These are phyloP conservation scores for Pollachius pollachius DNA, from an alignment of 2,113 vertebrate species.

Conservation along the genomic window DNA sequence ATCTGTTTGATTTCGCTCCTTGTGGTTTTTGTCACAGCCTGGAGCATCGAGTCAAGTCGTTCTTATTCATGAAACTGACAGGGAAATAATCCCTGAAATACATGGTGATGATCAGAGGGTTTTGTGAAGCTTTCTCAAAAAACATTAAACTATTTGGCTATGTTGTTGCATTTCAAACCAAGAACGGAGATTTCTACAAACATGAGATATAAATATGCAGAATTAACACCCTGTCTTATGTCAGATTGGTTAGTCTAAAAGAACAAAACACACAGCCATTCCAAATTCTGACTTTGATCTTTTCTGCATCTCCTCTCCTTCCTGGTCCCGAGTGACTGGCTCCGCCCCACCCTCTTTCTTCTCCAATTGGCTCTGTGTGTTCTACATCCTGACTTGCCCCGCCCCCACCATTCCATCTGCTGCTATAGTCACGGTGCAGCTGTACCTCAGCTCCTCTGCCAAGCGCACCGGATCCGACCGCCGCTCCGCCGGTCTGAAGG, in stretches of 20 bases:
- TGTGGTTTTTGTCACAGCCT: constrained; percentile 31
- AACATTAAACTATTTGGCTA: no score
- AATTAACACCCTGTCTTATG: no score
- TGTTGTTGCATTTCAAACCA: no score
- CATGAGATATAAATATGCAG: no score
- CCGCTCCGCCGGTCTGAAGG: constrained; percentile 52
- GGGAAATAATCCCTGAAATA: constrained; percentile 7
- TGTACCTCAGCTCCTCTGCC: constrained; percentile 73
- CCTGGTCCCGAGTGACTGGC: constrained; percentile 50
- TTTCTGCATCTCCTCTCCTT: constrained; percentile 21
- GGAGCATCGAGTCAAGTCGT: constrained; percentile 20
- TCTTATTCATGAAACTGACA: constrained; percentile 20
- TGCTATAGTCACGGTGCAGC: constrained; percentile 76
- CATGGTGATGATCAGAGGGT: constrained; percentile 1
- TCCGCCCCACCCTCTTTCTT: constrained; percentile 41
- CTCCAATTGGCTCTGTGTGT: constrained; percentile 49
- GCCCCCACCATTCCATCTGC: constrained; percentile 47
- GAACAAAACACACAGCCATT: no score
- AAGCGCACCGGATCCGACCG: constrained; percentile 63
- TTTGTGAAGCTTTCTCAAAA: no score
- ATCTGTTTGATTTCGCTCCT: constrained; percentile 32
- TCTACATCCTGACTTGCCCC: constrained; percentile 5
- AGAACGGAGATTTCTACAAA: no score
- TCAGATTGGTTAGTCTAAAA: no score
- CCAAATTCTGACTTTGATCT: not conserved